Percentiles rank a stretch among this genome's conserved stretches.
Evolutionary conservation across 1,140 invertebrate genomes (phyloP).

Genomic region (Dreissena rostriformis): DNA sequence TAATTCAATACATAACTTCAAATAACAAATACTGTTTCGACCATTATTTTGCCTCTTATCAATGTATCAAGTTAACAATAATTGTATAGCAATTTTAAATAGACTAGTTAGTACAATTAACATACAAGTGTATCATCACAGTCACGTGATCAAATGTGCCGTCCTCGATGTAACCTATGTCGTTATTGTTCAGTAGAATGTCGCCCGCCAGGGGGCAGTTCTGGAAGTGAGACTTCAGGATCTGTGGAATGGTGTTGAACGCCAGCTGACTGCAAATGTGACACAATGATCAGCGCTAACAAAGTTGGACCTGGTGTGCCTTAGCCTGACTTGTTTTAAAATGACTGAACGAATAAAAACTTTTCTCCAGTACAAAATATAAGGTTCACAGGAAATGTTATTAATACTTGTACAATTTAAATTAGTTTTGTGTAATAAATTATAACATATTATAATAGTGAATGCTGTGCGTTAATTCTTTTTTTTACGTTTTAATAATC

Average conservation of each 20-base stretch:
- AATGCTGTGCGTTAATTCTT: too few relatives aligned
- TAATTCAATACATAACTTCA: background rate
- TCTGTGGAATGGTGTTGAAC: slow-evolving; percentile 60
- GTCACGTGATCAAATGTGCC: slow-evolving; percentile 67
- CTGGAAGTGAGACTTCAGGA: slow-evolving; percentile 59
- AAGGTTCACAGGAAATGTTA: too few relatives aligned
- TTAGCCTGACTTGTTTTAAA: too few relatives aligned
- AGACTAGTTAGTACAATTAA: background rate
- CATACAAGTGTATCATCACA: slow-evolving; percentile 52
- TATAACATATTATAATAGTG: too few relatives aligned
- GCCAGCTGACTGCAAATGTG: slow-evolving; percentile 55
- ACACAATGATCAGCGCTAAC: too few relatives aligned
- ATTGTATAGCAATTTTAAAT: background rate
- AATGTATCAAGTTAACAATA: background rate
- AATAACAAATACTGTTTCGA: background rate
- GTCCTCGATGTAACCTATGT: slow-evolving; percentile 70
- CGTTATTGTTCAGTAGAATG: slow-evolving; percentile 59
- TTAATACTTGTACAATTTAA: too few relatives aligned
- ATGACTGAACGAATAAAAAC: too few relatives aligned
- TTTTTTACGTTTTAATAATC: too few relatives aligned
- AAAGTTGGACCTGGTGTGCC: too few relatives aligned
- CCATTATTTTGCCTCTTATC: background rate
- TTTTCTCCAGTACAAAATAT: too few relatives aligned
- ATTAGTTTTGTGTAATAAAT: too few relatives aligned
- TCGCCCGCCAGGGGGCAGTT: slow-evolving; percentile 54